phyloP scores from a whole-genome alignment of 2,888 invertebrate species.

The Anoncus sp. region DNA sequence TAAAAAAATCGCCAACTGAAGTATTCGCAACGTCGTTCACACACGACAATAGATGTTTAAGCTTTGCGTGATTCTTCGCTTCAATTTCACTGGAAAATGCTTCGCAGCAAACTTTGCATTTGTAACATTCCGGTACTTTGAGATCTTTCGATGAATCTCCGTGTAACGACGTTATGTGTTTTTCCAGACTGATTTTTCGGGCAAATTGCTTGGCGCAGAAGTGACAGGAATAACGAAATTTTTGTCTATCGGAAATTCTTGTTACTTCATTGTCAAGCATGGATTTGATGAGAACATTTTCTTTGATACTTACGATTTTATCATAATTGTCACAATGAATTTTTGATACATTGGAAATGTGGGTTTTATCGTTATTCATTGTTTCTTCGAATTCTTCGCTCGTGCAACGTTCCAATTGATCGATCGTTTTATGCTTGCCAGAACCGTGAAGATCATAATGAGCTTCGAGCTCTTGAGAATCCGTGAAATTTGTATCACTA shows the following conservation, averaged over 20 bases:
- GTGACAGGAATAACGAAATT: conserved; percentile 68
- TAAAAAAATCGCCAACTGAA: not conserved
- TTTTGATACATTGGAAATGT: no score
- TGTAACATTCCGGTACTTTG: conserved; percentile 64
- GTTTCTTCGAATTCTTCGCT: no score
- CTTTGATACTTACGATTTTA: not conserved
- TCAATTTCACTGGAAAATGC: conserved; percentile 68
- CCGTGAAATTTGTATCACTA: conserved; percentile 32
- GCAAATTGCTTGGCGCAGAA: conserved; percentile 73
- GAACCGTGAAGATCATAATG: conserved; percentile 45
- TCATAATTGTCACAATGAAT: no score
- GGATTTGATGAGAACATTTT: not conserved
- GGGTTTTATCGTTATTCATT: no score
- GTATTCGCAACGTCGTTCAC: conserved; percentile 23
- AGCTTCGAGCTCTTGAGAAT: conserved; percentile 39
- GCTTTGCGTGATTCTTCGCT: conserved; percentile 65
- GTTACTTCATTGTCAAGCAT: conserved; percentile 57
- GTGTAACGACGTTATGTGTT: conserved; percentile 70
- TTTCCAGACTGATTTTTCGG: conserved; percentile 73
- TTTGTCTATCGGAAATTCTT: not conserved
- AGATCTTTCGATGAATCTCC: conserved; percentile 59
- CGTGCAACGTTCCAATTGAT: no score
- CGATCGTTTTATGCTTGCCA: not conserved
- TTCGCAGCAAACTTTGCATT: conserved; percentile 71
- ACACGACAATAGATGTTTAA: conserved; percentile 40